Base-by-base conservation (phyloP, 2,888 invertebrate species). In the Nomada ferruginata region DNA sequence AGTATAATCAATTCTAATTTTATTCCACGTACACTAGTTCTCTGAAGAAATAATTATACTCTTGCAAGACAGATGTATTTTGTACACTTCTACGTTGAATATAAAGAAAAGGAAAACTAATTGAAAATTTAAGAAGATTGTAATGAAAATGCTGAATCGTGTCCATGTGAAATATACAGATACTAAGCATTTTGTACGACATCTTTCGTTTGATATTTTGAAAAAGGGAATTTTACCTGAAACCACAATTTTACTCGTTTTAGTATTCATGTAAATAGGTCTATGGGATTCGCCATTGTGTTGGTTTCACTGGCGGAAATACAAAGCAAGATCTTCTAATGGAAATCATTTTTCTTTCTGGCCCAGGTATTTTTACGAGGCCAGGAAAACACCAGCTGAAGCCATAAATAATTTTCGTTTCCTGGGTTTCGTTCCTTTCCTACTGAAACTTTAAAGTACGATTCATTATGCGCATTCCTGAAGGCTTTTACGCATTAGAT, bases 371-470 rank as follows among this genome's bases (percentile, higher is more conserved):
- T 69, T 76, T 64, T 57, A 44, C n/a, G 42, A 29, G 15, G 26
- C 36, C 60, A 23, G 50, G 23, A 15, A 59, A 69, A 52, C 52
- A 20, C 13, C 26, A 26, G 10, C 20, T 26, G 57, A 59, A 44
- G 52, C 63, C 76, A 9, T 79, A 79, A 79, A 79, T 76, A 76
- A 79, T 69, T 69, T 61, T 74, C 50, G 61, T 71, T 18, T 23
- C 69, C 53, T 4, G 44, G 23, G 15, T 64, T 69, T 55, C 59
- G 57, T 29, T 69, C 50, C 50, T 76, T 57, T 63, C n/a, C 57
- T 1, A 61, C 63, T 44, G 52, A 64, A 79, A 76, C 69, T 76
- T 50, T 76, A 70, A 64, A 70, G 26, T 69, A 47, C 44, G 26
- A 79, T 64, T 50, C 77, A 53, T 65, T 76, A 76, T 63, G 52